These are phyloP conservation scores for Pachliopta kotzebuea DNA, from an alignment of 2,888 invertebrate genomes.

Conservation along the genomic window DNA sequence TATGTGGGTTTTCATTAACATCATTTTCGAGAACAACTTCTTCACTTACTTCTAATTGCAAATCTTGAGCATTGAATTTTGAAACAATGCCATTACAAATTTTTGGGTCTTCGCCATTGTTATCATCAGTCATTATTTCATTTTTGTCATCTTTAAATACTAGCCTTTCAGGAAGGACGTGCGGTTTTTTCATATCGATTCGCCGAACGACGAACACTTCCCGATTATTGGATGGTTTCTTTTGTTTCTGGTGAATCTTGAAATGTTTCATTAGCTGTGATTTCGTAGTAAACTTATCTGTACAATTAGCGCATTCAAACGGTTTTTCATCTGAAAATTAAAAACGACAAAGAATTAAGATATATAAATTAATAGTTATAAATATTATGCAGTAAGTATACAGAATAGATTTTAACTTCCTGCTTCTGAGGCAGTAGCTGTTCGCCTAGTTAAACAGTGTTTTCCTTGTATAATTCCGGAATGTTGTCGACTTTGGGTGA, in stretches of 20 bases:
- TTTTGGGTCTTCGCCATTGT: constrained; percentile 27
- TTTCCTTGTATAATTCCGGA: too few species aligned
- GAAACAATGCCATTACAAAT: constrained; percentile 1
- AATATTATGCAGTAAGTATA: too few species aligned
- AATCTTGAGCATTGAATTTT: constrained; percentile 40
- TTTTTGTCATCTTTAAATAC: constrained; percentile 24
- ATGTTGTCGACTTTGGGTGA: too few species aligned
- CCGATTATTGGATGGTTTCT: constrained; percentile 38
- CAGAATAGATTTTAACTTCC: too few species aligned
- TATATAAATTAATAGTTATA: too few species aligned
- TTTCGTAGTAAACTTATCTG: constrained; percentile 55
- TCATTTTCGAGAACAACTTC: constrained; percentile 56
- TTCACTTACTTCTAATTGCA: constrained; percentile 48
- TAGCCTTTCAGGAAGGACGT: constrained; percentile 27
- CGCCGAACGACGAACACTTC: constrained; percentile 37
- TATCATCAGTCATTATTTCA: neutral
- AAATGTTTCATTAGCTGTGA: constrained; percentile 57
- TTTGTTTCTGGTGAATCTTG: constrained; percentile 48
- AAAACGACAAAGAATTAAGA: too few species aligned
- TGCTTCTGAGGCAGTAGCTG: too few species aligned
- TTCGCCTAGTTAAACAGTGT: too few species aligned
- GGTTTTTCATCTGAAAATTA: constrained; percentile 63
- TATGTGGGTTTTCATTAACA: constrained; percentile 45
- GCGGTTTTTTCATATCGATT: constrained; percentile 25
- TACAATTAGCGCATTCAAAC: constrained; percentile 59